A percentile compares a stretch with the other conserved stretches of the same genome.
Evolutionary conservation across 2,113 vertebrate genomes (phyloP).

Genomic region (Melanerpes formicivorus): DNA sequence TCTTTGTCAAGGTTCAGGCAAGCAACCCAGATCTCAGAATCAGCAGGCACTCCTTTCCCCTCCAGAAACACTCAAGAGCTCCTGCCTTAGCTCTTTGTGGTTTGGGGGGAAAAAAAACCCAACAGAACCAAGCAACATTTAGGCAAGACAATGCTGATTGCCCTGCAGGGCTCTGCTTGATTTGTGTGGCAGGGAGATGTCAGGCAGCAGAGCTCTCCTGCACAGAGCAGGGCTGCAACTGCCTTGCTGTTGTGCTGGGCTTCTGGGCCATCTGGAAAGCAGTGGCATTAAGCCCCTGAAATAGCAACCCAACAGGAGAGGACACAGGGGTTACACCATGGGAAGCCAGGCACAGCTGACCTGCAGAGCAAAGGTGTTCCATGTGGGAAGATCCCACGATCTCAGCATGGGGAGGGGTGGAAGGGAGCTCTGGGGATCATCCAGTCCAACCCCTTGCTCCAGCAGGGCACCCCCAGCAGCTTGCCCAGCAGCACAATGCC

Average conservation of each 20-base stretch:
- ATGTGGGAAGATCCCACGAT: too few relatives aligned
- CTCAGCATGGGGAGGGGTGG: too few relatives aligned
- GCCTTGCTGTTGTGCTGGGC: neutral
- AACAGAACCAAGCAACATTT: neutral
- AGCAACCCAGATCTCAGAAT: neutral
- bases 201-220: neutral
- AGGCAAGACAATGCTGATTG: neutral
- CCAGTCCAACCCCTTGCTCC: too few relatives aligned
- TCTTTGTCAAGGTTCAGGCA: constrained; percentile 11
- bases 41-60: neutral
- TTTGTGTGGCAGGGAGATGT: constrained; percentile 3
- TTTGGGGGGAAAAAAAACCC: neutral
- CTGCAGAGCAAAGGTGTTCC: neutral
- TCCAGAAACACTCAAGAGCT: constrained; percentile 1
- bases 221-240: neutral
- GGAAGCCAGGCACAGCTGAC: neutral
- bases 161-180: neutral
- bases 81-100: neutral
- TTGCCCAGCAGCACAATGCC: too few relatives aligned
- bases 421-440: too few relatives aligned
- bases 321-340: too few relatives aligned
- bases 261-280: constrained; percentile 10
- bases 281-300: neutral
- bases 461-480: too few relatives aligned
- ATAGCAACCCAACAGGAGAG: neutral